Evolutionary conservation across 2,113 vertebrate species (phyloP), one percentile per base, ranked within the genome.

Genomic region (Corythoichthys haematopterus): DNA sequence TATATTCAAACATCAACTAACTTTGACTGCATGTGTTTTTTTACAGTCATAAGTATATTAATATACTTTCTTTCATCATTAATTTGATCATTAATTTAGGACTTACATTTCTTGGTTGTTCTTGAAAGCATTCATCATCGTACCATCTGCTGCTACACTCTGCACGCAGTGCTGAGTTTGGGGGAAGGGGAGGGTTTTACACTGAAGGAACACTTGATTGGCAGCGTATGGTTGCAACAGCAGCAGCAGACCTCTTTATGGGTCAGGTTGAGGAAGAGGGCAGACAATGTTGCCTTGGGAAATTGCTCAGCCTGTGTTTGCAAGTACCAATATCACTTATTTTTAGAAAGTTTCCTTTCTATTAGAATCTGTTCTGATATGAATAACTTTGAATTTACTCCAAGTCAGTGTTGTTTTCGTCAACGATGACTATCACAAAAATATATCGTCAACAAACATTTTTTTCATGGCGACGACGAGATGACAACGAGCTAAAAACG

Each of bases 71-170:
- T 43, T 43, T n/a, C n/a, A 40, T 43, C 40, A 43, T 60, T 13
- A 43, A 43, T 43, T 60, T 5, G 9, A 43, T 16, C 5, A 40
- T 60, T 10, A 14, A 53, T 53, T 53, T 43, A 43, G 6, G 40
- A 60, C 7, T 60, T 37, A 8, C 13, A 38, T 59, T 3, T 15
- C 35, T 58, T 35, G 2, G 57, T 4, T 12, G 35, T 52, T 16
- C n/a, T 8, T 20, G 8, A 20, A 52, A 9, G 33, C 28, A 40
- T 72, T 70, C 68, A 13, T 77, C 76, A 70, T 43, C 40, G 28
- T 43, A 72, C 88, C 88, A 90, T 89, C 88, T 90, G 88, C 87
- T 85, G 74, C 72, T 68, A 67, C 71, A 74, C 79, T 72, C 63
- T 72, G 62, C 70, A n/a, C 45, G 73, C 57, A 68, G 66, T 76